Percentiles rank a stretch among this genome's conserved stretches.
Evolutionary conservation across 2,888 invertebrate species (phyloP).

Genomic region (Tuta absoluta): DNA sequence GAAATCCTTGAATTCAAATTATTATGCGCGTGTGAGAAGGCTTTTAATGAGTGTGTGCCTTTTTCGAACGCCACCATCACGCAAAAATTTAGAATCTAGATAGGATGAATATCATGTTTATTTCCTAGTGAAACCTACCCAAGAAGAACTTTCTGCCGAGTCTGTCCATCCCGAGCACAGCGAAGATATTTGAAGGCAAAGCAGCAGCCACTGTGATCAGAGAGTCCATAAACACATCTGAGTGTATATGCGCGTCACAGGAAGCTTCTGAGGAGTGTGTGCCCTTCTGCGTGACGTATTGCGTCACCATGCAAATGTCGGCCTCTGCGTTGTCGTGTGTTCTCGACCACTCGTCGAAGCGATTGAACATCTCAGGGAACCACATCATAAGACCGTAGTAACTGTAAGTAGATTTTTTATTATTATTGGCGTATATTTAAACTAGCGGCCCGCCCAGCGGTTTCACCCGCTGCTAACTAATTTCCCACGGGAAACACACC

Average conservation of each 20-base stretch:
- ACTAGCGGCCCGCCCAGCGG: no score
- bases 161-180: constrained; percentile 91
- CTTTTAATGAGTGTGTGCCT: no score
- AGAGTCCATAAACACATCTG: constrained; percentile 91
- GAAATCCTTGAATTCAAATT: no score
- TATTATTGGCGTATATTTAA: no score
- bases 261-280: constrained; percentile 79
- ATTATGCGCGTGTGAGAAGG: no score
- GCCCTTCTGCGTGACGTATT: constrained; percentile 86
- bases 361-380: constrained; percentile 97
- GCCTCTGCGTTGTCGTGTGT: constrained; percentile 84
- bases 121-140: constrained; percentile 65
- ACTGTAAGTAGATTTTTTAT: no score
- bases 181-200: constrained; percentile 91
- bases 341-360: constrained; percentile 90
- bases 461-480: no score
- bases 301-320: constrained; percentile 88
- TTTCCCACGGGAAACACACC: no score
- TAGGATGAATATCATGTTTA: no score
- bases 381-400: constrained; percentile 98
- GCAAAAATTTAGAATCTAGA: no score
- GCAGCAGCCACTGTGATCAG: constrained; percentile 93
- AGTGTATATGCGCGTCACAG: constrained; percentile 88
- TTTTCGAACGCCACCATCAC: no score
- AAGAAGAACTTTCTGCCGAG: constrained; percentile 92